These are phyloP conservation scores for Drosophila histrio DNA, from an alignment of 2,888 invertebrate species.

Conservation along the genomic window DNA sequence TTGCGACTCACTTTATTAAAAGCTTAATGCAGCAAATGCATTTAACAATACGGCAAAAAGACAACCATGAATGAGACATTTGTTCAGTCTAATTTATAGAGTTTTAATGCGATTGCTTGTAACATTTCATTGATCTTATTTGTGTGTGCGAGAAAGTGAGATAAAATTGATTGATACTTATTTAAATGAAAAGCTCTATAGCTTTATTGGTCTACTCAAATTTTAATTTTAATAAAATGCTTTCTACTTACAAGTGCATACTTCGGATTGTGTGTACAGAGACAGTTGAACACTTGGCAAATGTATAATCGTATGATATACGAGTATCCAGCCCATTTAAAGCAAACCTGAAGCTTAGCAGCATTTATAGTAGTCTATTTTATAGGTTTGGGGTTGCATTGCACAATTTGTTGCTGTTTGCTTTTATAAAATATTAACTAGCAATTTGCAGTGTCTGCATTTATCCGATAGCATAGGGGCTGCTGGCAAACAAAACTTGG, in stretches of 20 bases:
- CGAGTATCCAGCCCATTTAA: slow-evolving; percentile 14
- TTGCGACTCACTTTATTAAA: slow-evolving; percentile 45
- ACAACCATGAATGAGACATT: slow-evolving; percentile 20
- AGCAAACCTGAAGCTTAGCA: slow-evolving; percentile 30
- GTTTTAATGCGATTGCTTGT: slow-evolving; percentile 25
- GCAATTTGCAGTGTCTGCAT: slow-evolving; percentile 77
- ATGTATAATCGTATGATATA: slow-evolving; percentile 24
- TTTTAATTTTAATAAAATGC: slow-evolving; percentile 57
- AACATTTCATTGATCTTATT: slow-evolving; percentile 37
- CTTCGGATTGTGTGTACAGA: neutral
- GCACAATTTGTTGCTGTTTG: slow-evolving; percentile 78
- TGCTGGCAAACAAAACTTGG: slow-evolving; percentile 50
- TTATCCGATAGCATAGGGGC: slow-evolving; percentile 45
- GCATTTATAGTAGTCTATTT: slow-evolving; percentile 34
- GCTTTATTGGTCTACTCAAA: slow-evolving; percentile 16
- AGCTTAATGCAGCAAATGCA: slow-evolving; percentile 57
- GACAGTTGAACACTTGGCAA: slow-evolving; percentile 14
- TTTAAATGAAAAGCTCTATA: slow-evolving; percentile 47
- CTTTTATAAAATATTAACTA: slow-evolving; percentile 77
- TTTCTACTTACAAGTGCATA: slow-evolving; percentile 25
- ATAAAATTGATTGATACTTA: slow-evolving; percentile 66
- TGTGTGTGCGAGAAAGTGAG: neutral
- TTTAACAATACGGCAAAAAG: slow-evolving; percentile 29
- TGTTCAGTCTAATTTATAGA: slow-evolving; percentile 51
- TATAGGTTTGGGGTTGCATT: slow-evolving; percentile 44